Evolutionary conservation across 1,140 invertebrate genomes (phyloP).

Genomic region (Drosophila neocordata): DNA sequence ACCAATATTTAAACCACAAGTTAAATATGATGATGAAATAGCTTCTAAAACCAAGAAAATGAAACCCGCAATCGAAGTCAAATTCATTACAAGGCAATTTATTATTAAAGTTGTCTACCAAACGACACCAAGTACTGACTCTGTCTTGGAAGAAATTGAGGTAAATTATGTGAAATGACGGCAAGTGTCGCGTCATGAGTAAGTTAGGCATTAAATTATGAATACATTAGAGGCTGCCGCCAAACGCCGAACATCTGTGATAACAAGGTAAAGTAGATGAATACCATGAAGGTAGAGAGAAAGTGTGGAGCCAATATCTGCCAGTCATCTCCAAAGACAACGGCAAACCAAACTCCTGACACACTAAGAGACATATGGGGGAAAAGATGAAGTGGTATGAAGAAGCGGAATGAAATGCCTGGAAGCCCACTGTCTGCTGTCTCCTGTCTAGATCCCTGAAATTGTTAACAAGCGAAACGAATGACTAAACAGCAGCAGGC

Average conservation of each 20-base stretch:
- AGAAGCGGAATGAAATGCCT: conserved; percentile 43
- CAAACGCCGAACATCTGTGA: conserved; percentile 48
- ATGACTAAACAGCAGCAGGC: conserved; percentile 62
- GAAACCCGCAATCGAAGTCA: conserved; percentile 28
- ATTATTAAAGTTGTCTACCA: conserved; percentile 37
- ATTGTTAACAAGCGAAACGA: conserved; percentile 77
- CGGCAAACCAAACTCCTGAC: conserved; percentile 21
- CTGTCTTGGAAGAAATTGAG: conserved; percentile 40
- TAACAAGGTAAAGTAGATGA: conserved; percentile 25
- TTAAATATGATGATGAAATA: not conserved
- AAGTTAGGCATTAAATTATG: conserved; percentile 73
- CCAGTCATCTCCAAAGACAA: conserved; percentile 54
- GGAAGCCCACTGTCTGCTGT: conserved; percentile 53
- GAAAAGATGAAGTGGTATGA: conserved; percentile 22
- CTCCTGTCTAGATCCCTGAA: conserved; percentile 34
- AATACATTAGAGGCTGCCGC: conserved; percentile 54
- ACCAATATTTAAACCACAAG: not conserved
- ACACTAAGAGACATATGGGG: not conserved
- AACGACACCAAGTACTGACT: not conserved
- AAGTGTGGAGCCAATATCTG: conserved; percentile 31
- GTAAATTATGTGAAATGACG: conserved; percentile 75
- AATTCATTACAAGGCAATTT: conserved; percentile 53
- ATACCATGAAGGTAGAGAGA: conserved; percentile 14
- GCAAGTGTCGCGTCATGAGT: conserved; percentile 64
- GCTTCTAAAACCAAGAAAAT: not conserved